Conservation (phyloP, 2,113 vertebrate genomes). For the Barnardius zonarius region DNA sequence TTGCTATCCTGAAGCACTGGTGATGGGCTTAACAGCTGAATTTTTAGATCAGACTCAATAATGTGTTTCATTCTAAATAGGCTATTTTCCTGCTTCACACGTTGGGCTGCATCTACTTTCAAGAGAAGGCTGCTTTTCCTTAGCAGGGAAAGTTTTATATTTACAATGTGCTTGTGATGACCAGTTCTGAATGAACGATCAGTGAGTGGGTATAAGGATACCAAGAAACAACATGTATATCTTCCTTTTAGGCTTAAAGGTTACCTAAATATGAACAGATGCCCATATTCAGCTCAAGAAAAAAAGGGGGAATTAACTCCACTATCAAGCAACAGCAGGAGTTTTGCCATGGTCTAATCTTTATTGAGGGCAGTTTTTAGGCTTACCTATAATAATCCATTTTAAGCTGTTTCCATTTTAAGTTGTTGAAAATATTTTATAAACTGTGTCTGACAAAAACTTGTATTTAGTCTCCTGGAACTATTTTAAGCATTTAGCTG, state of each 20-base stretch:
- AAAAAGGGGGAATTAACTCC: background rate
- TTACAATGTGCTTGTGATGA: background rate
- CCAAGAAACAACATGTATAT: background rate
- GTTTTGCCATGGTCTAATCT: background rate
- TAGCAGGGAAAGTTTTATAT: background rate
- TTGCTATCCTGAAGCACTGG: background rate
- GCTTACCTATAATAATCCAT: background rate
- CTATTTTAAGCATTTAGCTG: conserved; percentile 20
- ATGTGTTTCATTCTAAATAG: background rate
- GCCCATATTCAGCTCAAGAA: background rate
- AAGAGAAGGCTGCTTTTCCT: background rate
- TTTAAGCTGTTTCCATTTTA: conserved; percentile 30
- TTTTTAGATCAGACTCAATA: background rate
- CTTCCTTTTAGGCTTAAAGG: background rate
- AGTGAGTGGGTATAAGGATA: background rate
- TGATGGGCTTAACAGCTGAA: background rate
- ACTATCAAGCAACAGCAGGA: background rate
- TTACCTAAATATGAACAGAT: conserved; percentile 5
- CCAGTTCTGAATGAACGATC: background rate
- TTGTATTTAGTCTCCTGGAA: conserved; percentile 23
- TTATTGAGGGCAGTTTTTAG: background rate
- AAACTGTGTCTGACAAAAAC: conserved; percentile 38
- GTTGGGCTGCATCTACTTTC: background rate
- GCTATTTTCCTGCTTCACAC: background rate
- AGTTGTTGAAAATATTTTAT: conserved; percentile 35